A percentile compares a stretch with the other conserved stretches of the same genome.
phyloP scores from a whole-genome alignment of 1,140 invertebrate species.

The Carcinoscorpius rotundicauda region DNA sequence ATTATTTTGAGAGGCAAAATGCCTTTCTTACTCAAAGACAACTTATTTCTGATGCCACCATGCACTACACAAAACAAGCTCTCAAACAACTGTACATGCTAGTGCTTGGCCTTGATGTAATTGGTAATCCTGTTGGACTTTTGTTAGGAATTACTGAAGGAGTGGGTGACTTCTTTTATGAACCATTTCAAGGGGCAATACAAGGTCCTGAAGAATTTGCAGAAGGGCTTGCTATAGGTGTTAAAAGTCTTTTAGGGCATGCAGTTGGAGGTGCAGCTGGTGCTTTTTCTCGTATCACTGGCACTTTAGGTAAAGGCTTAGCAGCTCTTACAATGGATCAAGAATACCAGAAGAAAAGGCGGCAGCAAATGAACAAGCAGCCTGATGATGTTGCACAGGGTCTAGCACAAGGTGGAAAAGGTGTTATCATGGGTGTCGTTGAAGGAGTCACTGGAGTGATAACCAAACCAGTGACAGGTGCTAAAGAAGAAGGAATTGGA shows the following conservation, averaged over 20 bases:
- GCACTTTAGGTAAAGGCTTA: conserved; percentile 86
- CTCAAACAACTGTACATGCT: conserved; percentile 92
- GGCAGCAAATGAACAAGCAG: conserved; percentile 74
- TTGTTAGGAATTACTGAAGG: conserved; percentile 87
- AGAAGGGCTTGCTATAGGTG: conserved; percentile 81
- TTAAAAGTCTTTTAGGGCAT: conserved; percentile 83
- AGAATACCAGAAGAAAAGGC: conserved; percentile 85
- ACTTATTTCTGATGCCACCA: conserved; percentile 63
- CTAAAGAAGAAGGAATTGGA: conserved; percentile 79
- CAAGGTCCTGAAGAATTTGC: conserved; percentile 97
- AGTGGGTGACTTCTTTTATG: conserved; percentile 95
- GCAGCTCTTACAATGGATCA: conserved; percentile 92
- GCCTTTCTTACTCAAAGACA: conserved; percentile 79
- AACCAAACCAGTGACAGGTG: conserved; percentile 86
- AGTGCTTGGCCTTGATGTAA: conserved; percentile 92
- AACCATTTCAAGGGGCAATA: conserved; percentile 91
- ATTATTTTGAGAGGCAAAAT: conserved; percentile 85
- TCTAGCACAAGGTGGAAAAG: conserved; percentile 84
- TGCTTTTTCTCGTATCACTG: conserved; percentile 88
- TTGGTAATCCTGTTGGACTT: conserved; percentile 95
- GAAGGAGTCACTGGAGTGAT: conserved; percentile 92
- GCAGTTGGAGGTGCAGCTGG: conserved; percentile 90
- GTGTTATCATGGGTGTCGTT: conserved; percentile 85
- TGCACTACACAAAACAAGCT: conserved; percentile 73
- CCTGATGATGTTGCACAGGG: conserved; percentile 81